Percentiles rank a stretch among this genome's conserved stretches.
phyloP scores from a whole-genome alignment of 1,140 invertebrate species.

The Paraescarpia echinospica region DNA sequence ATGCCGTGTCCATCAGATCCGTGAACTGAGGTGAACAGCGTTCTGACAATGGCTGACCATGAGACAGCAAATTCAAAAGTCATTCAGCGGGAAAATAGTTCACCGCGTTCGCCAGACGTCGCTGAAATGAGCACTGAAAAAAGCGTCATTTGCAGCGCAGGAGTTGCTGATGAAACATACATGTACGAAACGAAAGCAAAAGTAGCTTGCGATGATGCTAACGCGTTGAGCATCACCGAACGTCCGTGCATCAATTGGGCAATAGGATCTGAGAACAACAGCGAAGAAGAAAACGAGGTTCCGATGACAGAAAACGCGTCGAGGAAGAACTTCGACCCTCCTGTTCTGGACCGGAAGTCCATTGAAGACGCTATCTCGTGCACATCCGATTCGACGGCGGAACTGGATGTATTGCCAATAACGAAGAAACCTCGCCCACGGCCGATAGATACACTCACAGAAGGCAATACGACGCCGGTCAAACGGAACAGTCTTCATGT shows the following conservation, averaged over 20 bases:
- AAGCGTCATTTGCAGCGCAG: not conserved
- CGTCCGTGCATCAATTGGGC: not conserved
- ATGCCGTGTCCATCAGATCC: too few relatives aligned
- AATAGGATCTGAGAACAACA: not conserved
- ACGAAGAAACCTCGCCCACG: not conserved
- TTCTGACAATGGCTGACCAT: not conserved
- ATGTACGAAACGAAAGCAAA: not conserved
- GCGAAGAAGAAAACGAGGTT: not conserved
- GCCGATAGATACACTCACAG: not conserved
- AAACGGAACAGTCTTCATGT: not conserved
- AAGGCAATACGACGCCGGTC: not conserved
- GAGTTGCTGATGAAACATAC: not conserved
- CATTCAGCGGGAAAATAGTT: not conserved
- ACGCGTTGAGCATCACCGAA: not conserved
- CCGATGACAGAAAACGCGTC: not conserved
- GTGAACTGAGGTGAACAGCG: not conserved
- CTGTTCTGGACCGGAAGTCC: not conserved
- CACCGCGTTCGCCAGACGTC: not conserved
- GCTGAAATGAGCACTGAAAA: not conserved
- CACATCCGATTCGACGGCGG: not conserved
- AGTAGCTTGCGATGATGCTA: not conserved
- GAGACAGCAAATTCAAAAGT: not conserved
- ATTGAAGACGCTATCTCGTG: not conserved
- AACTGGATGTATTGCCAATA: not conserved
- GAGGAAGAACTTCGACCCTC: not conserved